A percentile compares a stretch with the other conserved stretches of the same genome.
Evolutionary conservation across 2,113 vertebrate species (phyloP).

Genomic region (Tragelaphus scriptus): DNA sequence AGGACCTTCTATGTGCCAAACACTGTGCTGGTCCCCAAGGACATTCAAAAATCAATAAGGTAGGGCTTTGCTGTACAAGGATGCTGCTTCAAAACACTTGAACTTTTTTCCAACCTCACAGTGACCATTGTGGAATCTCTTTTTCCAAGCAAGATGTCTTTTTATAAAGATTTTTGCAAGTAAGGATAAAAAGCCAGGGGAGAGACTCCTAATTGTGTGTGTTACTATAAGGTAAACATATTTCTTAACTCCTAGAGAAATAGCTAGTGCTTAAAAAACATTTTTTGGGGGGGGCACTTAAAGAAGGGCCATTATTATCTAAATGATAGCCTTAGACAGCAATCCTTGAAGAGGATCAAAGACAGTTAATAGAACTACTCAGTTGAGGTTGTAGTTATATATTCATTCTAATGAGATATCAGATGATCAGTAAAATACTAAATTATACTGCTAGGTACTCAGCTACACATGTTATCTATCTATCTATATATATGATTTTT

Average conservation of each 20-base stretch:
- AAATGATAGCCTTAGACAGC: background rate
- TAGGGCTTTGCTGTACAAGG: background rate
- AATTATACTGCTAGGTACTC: background rate
- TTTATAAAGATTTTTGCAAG: constrained; percentile 7
- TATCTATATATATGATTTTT: background rate
- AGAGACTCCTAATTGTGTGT: background rate
- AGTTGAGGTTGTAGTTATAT: background rate
- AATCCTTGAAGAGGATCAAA: background rate
- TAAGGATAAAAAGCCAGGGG: background rate
- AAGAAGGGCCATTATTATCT: background rate
- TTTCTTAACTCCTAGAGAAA: background rate
- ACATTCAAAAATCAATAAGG: background rate
- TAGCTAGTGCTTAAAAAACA: background rate
- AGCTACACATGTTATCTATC: background rate
- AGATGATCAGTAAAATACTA: background rate
- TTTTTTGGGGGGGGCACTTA: background rate
- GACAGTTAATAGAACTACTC: background rate
- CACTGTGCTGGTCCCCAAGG: background rate
- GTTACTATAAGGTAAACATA: background rate
- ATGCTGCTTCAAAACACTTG: background rate
- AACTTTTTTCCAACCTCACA: background rate
- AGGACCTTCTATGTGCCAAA: background rate
- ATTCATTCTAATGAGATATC: background rate
- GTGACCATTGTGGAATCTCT: background rate
- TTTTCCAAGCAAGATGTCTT: background rate